Conservation (phyloP, 2,113 vertebrate genomes). For the Anthoscopus minutus region DNA sequence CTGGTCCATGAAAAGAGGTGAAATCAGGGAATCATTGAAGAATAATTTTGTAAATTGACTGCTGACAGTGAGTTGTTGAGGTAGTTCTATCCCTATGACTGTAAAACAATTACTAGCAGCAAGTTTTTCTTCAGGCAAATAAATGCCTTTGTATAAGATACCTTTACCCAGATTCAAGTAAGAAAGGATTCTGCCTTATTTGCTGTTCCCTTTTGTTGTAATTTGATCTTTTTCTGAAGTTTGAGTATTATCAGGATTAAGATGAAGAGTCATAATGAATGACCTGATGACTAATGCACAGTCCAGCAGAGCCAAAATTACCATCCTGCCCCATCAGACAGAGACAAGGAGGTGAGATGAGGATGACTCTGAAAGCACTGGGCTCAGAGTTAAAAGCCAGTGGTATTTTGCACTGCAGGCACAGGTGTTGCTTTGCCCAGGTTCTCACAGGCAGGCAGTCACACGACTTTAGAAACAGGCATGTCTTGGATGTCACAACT, state of each 20-base stretch:
- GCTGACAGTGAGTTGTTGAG: neutral
- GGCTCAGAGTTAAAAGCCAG: neutral
- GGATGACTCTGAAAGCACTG: neutral
- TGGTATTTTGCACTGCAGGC: neutral
- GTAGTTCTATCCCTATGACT: neutral
- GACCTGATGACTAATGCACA: slow-evolving; percentile 23
- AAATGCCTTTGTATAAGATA: neutral
- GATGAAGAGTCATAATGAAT: neutral
- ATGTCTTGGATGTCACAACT: neutral
- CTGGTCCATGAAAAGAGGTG: neutral
- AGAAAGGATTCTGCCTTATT: neutral
- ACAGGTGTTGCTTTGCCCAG: accelerated
- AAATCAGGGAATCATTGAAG: neutral
- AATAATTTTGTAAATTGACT: slow-evolving; percentile 40
- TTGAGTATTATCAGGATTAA: neutral
- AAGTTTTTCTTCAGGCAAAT: neutral
- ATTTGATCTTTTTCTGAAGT: neutral
- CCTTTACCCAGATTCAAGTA: neutral
- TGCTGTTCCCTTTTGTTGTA: neutral
- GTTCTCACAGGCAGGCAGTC: neutral
- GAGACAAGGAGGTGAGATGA: neutral
- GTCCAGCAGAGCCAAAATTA: neutral
- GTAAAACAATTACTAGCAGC: neutral
- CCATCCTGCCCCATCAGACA: neutral
- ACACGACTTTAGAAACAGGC: neutral